Percentiles rank a stretch among this genome's conserved stretches.
phyloP scores from a whole-genome alignment of 2,113 vertebrate genomes.

The human (Homo sapiens) region DNA sequence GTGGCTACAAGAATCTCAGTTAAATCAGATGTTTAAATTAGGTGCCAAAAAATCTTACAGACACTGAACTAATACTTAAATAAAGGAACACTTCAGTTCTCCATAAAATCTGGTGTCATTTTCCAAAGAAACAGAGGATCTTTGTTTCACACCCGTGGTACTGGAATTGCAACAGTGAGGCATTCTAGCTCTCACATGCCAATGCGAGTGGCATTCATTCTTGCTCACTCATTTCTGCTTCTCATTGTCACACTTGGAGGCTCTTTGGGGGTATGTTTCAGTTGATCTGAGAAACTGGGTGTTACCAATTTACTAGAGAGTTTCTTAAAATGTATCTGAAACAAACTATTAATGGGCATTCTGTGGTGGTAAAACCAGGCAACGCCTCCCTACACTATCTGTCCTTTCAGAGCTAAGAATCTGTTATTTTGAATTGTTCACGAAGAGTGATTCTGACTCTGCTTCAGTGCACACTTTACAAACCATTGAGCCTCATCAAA shows the following conservation, averaged over 20 bases:
- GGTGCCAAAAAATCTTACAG: not conserved
- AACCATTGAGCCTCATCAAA: not conserved
- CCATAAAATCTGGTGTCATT: not conserved
- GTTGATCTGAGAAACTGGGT: not conserved
- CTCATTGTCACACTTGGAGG: not conserved
- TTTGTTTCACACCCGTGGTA: not conserved
- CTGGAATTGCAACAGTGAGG: not conserved
- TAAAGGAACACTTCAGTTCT: not conserved
- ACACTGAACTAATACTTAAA: not conserved
- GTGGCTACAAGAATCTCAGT: not conserved
- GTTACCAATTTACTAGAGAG: not conserved
- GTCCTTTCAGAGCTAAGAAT: not conserved
- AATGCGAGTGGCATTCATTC: not conserved
- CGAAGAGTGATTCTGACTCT: not conserved
- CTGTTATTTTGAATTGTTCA: not conserved
- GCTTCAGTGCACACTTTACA: not conserved
- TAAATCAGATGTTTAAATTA: not conserved
- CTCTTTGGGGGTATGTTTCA: not conserved
- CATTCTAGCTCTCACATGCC: not conserved
- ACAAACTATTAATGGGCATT: not conserved
- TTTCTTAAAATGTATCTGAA: not conserved
- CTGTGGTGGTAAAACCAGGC: not conserved
- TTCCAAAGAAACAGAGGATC: not conserved
- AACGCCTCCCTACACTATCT: not conserved
- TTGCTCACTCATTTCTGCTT: not conserved